Percentiles rank a stretch among this genome's conserved stretches.
Evolutionary conservation across 1,140 invertebrate species (phyloP).

Genomic region (Leptoteleia sp.): DNA sequence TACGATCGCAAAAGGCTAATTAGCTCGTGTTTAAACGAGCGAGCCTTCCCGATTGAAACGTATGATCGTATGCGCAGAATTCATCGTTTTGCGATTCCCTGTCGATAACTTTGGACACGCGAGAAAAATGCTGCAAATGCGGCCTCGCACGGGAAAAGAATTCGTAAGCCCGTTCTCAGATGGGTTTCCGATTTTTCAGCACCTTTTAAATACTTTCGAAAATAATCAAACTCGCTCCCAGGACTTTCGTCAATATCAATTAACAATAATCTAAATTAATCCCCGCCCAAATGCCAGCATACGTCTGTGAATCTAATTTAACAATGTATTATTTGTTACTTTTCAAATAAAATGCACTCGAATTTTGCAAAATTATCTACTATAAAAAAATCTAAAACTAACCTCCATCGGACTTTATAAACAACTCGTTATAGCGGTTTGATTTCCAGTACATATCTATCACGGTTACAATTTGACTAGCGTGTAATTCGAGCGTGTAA

Average conservation of each 20-base stretch:
- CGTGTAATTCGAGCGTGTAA: slow-evolving; percentile 47
- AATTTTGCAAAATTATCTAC: too few species aligned
- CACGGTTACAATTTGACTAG: slow-evolving; percentile 22
- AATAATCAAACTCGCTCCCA: slow-evolving; percentile 13
- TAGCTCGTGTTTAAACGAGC: slow-evolving; percentile 68
- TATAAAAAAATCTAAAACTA: too few species aligned
- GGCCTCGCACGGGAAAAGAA: slow-evolving; percentile 44
- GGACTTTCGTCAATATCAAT: too few species aligned
- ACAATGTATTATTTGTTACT: too few species aligned
- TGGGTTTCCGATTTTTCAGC: slow-evolving; percentile 35
- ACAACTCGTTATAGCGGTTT: too few species aligned
- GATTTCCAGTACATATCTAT: slow-evolving; percentile 12
- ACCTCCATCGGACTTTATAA: too few species aligned
- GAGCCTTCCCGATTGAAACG: slow-evolving; percentile 67
- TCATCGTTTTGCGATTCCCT: slow-evolving; percentile 66
- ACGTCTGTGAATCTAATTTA: too few species aligned
- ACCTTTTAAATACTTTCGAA: slow-evolving; percentile 12
- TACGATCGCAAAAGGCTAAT: slow-evolving; percentile 69
- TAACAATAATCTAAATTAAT: too few species aligned
- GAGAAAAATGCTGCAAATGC: slow-evolving; percentile 63
- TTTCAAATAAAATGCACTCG: too few species aligned
- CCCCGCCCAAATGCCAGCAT: too few species aligned
- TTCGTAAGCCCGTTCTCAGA: slow-evolving; percentile 46
- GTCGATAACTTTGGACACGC: slow-evolving; percentile 65
- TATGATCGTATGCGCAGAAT: slow-evolving; percentile 67